Evolutionary conservation across 2,797 vertebrate genomes (phyloP).

Genomic region (Kryptopterus vitreolus): DNA sequence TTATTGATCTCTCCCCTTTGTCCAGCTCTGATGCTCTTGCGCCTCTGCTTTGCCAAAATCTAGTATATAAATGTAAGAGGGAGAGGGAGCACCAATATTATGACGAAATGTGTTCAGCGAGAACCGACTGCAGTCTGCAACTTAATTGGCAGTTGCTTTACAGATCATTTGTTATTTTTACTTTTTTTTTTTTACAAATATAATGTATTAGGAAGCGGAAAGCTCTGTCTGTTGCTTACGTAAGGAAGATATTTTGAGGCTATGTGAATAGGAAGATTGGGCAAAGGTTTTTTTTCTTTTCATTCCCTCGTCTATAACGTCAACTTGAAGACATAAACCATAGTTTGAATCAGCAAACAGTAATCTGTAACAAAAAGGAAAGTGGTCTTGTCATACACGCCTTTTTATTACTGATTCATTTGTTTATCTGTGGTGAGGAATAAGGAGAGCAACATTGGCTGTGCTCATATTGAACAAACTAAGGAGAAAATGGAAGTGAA

Average conservation of each 20-base stretch:
- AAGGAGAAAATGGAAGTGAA: neutral
- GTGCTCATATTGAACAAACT: neutral
- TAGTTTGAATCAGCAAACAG: neutral
- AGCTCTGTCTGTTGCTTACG: neutral
- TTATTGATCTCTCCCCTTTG: neutral
- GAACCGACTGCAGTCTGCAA: neutral
- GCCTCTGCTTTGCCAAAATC: neutral
- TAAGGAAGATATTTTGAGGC: neutral
- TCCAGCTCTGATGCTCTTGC: neutral
- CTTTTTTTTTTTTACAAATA: neutral
- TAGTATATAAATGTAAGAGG: neutral
- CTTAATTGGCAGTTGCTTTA: neutral
- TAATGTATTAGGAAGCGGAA: neutral
- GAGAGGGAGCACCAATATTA: neutral
- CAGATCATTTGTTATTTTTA: neutral
- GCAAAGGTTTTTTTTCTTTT: neutral
- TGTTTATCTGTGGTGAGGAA: neutral
- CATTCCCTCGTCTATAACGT: neutral
- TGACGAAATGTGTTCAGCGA: neutral
- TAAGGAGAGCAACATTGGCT: neutral
- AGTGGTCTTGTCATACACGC: neutral
- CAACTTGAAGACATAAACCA: neutral
- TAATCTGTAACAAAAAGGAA: neutral
- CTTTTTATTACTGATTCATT: neutral
- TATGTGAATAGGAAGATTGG: neutral